Percentiles rank a stretch among this genome's conserved stretches.
These are phyloP conservation scores for Prietella phreatophila DNA, from an alignment of 2,113 vertebrate species.

Conservation along the genomic window DNA sequence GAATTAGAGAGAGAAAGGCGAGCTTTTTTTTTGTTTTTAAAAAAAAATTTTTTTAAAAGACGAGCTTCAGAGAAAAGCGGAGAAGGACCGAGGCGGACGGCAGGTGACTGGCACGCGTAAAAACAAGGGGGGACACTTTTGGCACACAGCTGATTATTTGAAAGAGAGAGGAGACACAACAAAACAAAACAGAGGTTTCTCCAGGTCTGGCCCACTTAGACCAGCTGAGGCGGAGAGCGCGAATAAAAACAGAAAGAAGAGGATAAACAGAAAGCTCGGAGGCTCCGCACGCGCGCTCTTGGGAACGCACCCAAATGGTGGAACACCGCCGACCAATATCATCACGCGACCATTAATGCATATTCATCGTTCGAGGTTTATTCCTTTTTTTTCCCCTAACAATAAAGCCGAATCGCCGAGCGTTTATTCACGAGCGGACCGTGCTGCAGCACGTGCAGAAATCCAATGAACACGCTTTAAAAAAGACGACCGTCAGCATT, in stretches of 20 bases:
- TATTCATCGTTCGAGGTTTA: slow-evolving; percentile 51
- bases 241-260: slow-evolving; percentile 66
- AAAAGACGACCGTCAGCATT: slow-evolving; percentile 30
- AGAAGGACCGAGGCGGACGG: slow-evolving; percentile 64
- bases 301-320: slow-evolving; percentile 77
- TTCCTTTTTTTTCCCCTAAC: slow-evolving; percentile 17
- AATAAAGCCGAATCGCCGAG: slow-evolving; percentile 30
- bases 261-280: slow-evolving; percentile 64
- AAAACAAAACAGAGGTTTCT: slow-evolving; percentile 71
- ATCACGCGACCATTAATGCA: slow-evolving; percentile 50
- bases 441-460: slow-evolving; percentile 42
- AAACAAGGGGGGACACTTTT: slow-evolving; percentile 76
- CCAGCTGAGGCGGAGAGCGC: slow-evolving; percentile 63
- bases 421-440: slow-evolving; percentile 25
- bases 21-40: slow-evolving; percentile 47
- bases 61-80: slow-evolving; percentile 57
- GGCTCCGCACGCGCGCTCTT: slow-evolving; percentile 64
- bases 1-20: slow-evolving; percentile 73
- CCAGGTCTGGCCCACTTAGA: slow-evolving; percentile 76
- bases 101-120: slow-evolving; percentile 89
- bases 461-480: slow-evolving; percentile 41
- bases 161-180: slow-evolving; percentile 71
- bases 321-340: slow-evolving; percentile 44
- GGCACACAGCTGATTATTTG: slow-evolving; percentile 73
- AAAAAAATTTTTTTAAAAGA: slow-evolving; percentile 49